Evolutionary conservation across 2,113 vertebrate species (phyloP).

Genomic region (Atlantisia rogersi): DNA sequence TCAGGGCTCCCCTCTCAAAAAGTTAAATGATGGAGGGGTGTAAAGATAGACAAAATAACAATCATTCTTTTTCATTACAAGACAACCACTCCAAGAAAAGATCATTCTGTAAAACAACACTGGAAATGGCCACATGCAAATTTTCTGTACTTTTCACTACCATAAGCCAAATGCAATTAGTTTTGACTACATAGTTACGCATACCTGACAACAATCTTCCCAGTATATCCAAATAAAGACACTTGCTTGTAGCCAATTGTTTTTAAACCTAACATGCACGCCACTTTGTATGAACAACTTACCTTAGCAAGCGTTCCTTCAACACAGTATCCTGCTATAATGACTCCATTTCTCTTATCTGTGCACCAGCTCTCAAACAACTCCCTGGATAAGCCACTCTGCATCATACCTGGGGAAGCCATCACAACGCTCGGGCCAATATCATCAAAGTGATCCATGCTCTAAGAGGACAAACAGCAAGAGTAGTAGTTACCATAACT

Average conservation of each 20-base stretch:
- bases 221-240: not conserved
- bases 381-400: slow-evolving; percentile 95
- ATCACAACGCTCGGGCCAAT: slow-evolving; percentile 99
- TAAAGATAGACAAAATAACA: not conserved
- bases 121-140: not conserved
- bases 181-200: not conserved
- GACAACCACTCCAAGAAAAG: not conserved
- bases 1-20: not conserved
- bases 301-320: slow-evolving; percentile 98
- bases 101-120: not conserved
- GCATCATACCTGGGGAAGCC: slow-evolving; percentile 99
- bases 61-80: not conserved
- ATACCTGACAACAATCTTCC: not conserved
- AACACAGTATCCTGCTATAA: slow-evolving; percentile 97
- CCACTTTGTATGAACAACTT: not conserved
- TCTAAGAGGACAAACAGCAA: slow-evolving; percentile 73
- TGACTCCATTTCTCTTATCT: slow-evolving; percentile 96
- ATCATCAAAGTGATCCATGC: slow-evolving; percentile 99
- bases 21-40: not conserved
- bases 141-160: not conserved
- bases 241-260: not conserved
- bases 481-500: not conserved
- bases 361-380: slow-evolving; percentile 99
- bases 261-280: not conserved
- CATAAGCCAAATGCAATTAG: not conserved